Evolutionary conservation across 2,888 invertebrate genomes (phyloP).

Genomic region (Acleris laterana): DNA sequence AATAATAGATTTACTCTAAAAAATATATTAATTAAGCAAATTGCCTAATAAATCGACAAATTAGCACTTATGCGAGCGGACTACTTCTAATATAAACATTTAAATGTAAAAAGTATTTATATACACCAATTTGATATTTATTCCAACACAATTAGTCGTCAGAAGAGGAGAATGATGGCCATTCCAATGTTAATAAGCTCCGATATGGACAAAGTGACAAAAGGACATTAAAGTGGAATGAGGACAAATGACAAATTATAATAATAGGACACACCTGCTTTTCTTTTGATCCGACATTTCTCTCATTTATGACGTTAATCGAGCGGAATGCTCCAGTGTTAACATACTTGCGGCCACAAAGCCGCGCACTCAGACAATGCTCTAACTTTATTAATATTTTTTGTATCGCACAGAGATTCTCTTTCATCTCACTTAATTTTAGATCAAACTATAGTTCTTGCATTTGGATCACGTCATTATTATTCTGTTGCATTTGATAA

Average conservation of each 20-base stretch:
- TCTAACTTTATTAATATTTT: constrained; percentile 75
- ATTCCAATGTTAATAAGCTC: constrained; percentile 61
- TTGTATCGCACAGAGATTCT: constrained; percentile 77
- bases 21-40: too few relatives aligned
- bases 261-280: constrained; percentile 82
- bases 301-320: constrained; percentile 83
- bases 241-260: constrained; percentile 80
- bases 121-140: constrained; percentile 42
- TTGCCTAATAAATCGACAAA: neutral
- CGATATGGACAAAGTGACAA: constrained; percentile 63
- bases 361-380: constrained; percentile 76
- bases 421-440: constrained; percentile 83
- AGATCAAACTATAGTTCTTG: constrained; percentile 81
- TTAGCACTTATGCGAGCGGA: constrained; percentile 5
- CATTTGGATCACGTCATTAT: constrained; percentile 81
- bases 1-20: too few relatives aligned
- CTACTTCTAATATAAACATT: constrained; percentile 22
- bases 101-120: constrained; percentile 14
- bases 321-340: constrained; percentile 78
- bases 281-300: constrained; percentile 83
- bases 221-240: constrained; percentile 67
- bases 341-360: constrained; percentile 78
- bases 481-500: constrained; percentile 70
- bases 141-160: constrained; percentile 52
- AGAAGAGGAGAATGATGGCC: constrained; percentile 48